Evolutionary conservation across 2,113 vertebrate species (phyloP), one percentile per base, ranked within the genome.

Genomic region (Bos javanicus): DNA sequence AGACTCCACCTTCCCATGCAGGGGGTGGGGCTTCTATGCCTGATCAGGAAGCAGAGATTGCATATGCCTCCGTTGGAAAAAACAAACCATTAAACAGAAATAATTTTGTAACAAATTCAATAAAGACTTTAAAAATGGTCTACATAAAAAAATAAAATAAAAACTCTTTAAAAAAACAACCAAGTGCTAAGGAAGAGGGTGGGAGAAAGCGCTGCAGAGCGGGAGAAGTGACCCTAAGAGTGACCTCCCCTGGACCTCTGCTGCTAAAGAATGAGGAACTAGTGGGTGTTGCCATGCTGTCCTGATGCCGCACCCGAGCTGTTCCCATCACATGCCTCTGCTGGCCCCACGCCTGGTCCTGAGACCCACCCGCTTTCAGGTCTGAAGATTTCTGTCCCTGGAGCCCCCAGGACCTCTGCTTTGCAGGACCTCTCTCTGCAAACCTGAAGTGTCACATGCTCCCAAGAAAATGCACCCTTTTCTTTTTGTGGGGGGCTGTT

Each of bases 211-310:
- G 26, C 6, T 85, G 1, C 28, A n/a, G 62, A 3, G 1, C 17
- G 3, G 8, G 15, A 46, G 12, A 15, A 26, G 36, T 8, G 30
- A 59, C 50, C 3, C 3, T 11, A 4, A 15, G 3, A 23, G 23
- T 30, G 84, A 15, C 28, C 1, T 1, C 33, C 25, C 6, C 36
- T 7, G 10, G 39, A 33, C 14, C 26, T 6, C 3, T 0, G 36
- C 2, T 1, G 2, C 54, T 19, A 1, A 60, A 2, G 28, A 8
- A 8, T 0, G 1, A 19, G 0, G 10, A 21, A 17, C 13, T 0
- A 4, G 15, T 8, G 1, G 5, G 0, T 10, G 26, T 46, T 16
- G 11, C 19, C 4, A 0, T 4, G 10, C 28, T 7, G 11, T 16
- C 92, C 89, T 7, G 7, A 5, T 2, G 17, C 25, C 10, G 3